These are phyloP conservation scores for Morelia viridis DNA, from an alignment of 2,797 vertebrate genomes.

Conservation along the genomic window DNA sequence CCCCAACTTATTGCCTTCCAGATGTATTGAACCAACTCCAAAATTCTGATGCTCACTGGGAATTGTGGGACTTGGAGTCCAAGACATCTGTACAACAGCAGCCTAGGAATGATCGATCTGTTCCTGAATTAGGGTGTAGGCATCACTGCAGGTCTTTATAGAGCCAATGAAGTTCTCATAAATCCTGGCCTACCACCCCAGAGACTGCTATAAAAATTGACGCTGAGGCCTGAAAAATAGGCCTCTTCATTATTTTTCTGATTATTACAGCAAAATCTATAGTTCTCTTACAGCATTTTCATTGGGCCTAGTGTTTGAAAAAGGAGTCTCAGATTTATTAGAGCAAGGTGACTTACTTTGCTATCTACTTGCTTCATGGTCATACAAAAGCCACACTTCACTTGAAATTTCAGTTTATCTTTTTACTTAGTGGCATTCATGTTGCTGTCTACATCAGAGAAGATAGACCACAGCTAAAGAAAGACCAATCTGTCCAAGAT, in stretches of 20 bases:
- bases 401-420: background rate
- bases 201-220: background rate
- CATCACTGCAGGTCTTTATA: background rate
- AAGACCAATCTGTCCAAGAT: background rate
- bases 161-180: background rate
- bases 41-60: background rate
- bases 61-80: background rate
- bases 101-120: background rate
- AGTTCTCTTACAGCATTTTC: background rate
- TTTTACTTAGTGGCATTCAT: background rate
- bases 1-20: background rate
- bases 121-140: background rate
- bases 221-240: background rate
- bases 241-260: background rate
- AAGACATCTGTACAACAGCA: background rate
- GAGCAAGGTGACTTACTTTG: background rate
- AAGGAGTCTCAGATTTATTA: background rate
- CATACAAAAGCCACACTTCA: background rate
- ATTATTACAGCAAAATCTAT: background rate
- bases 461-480: rapidly evolving
- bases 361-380: background rate
- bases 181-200: background rate
- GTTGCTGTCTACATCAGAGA: rapidly evolving
- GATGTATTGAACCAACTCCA: background rate
- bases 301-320: background rate